Conservation (phyloP, 2,797 vertebrate genomes). For the Sardinella longiceps region DNA sequence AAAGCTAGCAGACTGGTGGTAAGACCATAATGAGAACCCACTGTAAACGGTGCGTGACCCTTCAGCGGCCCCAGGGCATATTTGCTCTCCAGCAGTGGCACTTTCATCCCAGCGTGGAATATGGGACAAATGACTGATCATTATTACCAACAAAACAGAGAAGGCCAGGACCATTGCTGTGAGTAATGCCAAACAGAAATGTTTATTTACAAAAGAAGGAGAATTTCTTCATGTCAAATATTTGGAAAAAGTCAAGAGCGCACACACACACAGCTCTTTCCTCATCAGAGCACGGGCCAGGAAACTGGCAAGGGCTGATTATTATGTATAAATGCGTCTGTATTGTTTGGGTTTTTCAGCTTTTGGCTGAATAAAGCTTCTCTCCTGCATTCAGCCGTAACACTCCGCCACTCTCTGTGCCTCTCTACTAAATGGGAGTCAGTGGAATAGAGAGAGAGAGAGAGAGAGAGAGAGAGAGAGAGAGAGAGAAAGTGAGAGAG, state of each 20-base stretch:
- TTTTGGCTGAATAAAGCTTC: background rate
- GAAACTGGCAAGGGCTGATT: background rate
- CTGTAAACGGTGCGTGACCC: background rate
- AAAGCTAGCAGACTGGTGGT: background rate
- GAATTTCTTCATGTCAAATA: background rate
- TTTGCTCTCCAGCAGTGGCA: background rate
- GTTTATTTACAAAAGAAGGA: background rate
- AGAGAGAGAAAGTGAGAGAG: too few relatives aligned
- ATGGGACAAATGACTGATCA: background rate
- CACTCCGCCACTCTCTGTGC: background rate
- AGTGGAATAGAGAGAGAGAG: background rate
- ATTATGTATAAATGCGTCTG: background rate
- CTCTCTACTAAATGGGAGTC: background rate
- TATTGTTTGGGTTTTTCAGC: background rate
- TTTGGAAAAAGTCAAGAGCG: background rate
- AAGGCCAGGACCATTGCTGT: background rate
- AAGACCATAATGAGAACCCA: background rate
- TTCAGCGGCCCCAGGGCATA: background rate
- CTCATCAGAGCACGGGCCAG: background rate
- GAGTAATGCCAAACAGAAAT: background rate
- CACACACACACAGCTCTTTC: background rate
- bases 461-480: slow-evolving; percentile 21
- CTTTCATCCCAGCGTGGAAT: background rate
- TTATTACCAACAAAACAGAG: background rate
- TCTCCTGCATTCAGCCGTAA: background rate